These are phyloP conservation scores for Panagrolaimus sp. DNA, from an alignment of 1,140 invertebrate species.

Conservation along the genomic window DNA sequence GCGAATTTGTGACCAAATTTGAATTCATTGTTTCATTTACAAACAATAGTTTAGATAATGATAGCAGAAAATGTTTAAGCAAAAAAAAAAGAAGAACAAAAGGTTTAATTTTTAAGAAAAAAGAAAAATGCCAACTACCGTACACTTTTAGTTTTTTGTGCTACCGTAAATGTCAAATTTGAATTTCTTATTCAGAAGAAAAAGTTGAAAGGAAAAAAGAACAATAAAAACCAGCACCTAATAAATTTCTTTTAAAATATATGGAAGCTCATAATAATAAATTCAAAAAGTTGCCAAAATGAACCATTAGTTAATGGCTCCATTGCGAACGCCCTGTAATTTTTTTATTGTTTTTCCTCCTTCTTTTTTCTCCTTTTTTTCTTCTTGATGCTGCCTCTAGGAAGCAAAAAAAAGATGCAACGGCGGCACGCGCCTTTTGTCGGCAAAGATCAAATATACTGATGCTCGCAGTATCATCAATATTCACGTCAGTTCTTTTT, in stretches of 20 bases:
- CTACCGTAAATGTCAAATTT: slow-evolving; percentile 6
- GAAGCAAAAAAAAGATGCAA: not conserved
- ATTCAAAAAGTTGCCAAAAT: slow-evolving; percentile 8
- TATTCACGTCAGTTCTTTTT: slow-evolving; percentile 10
- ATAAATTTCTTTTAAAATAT: slow-evolving; percentile 4
- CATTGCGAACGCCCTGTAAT: not conserved
- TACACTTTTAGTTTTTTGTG: not conserved
- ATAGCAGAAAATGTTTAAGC: not conserved
- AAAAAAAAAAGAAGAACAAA: not conserved
- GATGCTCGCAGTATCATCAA: slow-evolving; percentile 12
- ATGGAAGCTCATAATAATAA: slow-evolving; percentile 5
- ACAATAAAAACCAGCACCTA: not conserved
- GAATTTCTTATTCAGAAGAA: not conserved
- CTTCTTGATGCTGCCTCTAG: not conserved
- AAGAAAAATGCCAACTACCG: not conserved
- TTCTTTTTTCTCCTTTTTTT: not conserved
- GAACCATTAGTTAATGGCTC: not conserved
- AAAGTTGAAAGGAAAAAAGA: not conserved
- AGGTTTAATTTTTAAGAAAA: not conserved
- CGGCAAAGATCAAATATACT: slow-evolving; percentile 8
- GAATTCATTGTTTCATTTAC: slow-evolving; percentile 8
- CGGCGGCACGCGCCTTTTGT: slow-evolving; percentile 10
- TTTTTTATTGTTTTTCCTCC: not conserved
- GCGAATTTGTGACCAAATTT: slow-evolving; percentile 11
- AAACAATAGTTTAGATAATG: not conserved